phyloP scores from a whole-genome alignment of 2,113 vertebrate genomes.

The Telmatochromis brachygnathus region DNA sequence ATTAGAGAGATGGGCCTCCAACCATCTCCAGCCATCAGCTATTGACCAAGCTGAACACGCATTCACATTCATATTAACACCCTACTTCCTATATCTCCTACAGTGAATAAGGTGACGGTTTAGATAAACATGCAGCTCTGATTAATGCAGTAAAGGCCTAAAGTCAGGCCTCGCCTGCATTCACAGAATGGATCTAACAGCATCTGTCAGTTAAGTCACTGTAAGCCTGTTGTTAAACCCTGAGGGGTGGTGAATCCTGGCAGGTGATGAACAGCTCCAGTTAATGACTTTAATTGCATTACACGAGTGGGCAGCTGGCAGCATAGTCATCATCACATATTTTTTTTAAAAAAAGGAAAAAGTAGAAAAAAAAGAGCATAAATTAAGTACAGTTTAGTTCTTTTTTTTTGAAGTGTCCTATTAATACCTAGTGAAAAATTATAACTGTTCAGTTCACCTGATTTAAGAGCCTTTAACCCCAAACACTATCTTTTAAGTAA shows the following conservation, averaged over 20 bases:
- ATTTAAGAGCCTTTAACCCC: neutral
- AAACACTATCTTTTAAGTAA: neutral
- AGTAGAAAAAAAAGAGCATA: neutral
- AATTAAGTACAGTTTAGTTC: neutral
- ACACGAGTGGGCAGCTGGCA: neutral
- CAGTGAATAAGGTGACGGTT: slow-evolving; percentile 22
- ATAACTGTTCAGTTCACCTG: neutral
- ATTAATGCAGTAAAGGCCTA: neutral
- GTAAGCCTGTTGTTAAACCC: slow-evolving; percentile 19
- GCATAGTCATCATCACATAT: neutral
- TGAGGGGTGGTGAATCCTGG: slow-evolving; percentile 14
- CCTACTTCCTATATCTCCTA: slow-evolving; percentile 34
- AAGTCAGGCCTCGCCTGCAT: neutral
- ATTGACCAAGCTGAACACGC: slow-evolving; percentile 59
- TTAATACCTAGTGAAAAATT: neutral
- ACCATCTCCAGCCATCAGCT: slow-evolving; percentile 56
- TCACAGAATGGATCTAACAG: slow-evolving; percentile 13
- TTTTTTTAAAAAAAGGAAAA: accelerated
- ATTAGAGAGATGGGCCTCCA: slow-evolving; percentile 63
- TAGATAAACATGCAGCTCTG: slow-evolving; percentile 16
- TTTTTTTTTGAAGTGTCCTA: neutral
- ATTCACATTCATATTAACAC: slow-evolving; percentile 52
- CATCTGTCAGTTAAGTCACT: slow-evolving; percentile 19
- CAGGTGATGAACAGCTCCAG: slow-evolving; percentile 10
- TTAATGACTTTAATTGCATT: slow-evolving; percentile 33